phyloP scores from a whole-genome alignment of 2,113 vertebrate species.

The Zootoca vivipara region DNA sequence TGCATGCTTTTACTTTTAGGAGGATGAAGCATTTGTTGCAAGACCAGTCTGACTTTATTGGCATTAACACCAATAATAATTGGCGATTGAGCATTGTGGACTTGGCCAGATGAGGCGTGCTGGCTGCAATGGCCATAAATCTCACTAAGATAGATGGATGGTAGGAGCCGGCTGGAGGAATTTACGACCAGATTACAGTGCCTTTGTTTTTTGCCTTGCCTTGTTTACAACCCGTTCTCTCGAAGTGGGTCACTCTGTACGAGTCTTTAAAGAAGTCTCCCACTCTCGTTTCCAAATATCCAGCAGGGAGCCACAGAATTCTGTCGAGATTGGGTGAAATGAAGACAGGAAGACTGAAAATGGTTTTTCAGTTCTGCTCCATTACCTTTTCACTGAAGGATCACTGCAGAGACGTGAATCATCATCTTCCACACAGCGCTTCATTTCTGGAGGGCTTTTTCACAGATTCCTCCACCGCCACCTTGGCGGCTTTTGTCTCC shows the following conservation, averaged over 20 bases:
- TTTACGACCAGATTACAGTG: background rate
- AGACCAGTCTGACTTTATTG: background rate
- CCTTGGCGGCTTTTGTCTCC: constrained; percentile 48
- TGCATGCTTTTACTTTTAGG: background rate
- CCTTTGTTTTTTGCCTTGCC: constrained; percentile 24
- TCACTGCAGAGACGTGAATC: constrained; percentile 60
- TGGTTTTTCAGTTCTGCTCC: constrained; percentile 67
- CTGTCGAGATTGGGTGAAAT: constrained; percentile 59
- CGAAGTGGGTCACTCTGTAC: background rate
- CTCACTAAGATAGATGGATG: background rate
- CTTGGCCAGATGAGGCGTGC: background rate
- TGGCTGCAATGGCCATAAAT: background rate
- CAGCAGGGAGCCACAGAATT: constrained; percentile 45
- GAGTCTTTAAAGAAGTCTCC: background rate
- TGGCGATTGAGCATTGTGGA: background rate
- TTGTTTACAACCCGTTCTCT: constrained; percentile 30
- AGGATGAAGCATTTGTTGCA: background rate
- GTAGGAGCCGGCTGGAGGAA: background rate
- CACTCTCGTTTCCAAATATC: constrained; percentile 43
- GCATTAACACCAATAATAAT: background rate
- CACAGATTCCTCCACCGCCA: constrained; percentile 42
- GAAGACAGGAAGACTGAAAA: constrained; percentile 67
- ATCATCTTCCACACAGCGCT: constrained; percentile 40
- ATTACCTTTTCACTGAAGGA: constrained; percentile 64
- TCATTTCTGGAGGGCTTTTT: constrained; percentile 51